Base-by-base conservation (phyloP, 2,113 vertebrate species). In the Riparia riparia region DNA sequence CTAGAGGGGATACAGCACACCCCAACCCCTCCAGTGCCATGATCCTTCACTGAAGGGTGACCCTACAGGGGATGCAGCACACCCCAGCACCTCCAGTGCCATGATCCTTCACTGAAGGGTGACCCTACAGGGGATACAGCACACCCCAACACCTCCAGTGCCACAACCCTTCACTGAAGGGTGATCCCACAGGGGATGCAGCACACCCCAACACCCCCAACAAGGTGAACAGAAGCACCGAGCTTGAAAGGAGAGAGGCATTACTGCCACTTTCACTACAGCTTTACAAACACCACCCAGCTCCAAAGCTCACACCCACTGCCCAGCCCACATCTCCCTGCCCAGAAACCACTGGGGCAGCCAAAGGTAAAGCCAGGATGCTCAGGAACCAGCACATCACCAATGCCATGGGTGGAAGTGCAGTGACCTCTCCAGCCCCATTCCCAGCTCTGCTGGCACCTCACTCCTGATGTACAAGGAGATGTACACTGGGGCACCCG, bases 51-150 rank as follows among this genome's bases (percentile, higher is more conserved):
- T 29, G 49, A 39, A 64, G 60, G 22, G 0, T 12, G 24, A 56
- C 22, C 57, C 68, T 17, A 6, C 10, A 42, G 85, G 8, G 2
- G 47, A 14, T 1, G 3, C 39, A 72, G 45, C 32, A 41, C 50
- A n/a, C 7, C 13, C 19, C 45, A 49, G 25, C 21, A 15, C 31
- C 47, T 39, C 60, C 73, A 90, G 45, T 2, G 2, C 21, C 10
- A n/a, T 0, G 0, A 17, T 37, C 29, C 26, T 58, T 17, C 10
- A 0, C 11, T 29, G 49, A 39, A 64, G 60, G 22, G 0, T 12
- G 24, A 56, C 19, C 57, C 68, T 17, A 6, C 9, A 42, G 85
- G 8, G 2, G 47, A 14, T 1, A 2, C 39, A 72, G 45, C 32
- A 41, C 50, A n/a, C 7, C 13, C 19, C 45, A 49, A 25, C 21